A percentile compares a stretch with the other conserved stretches of the same genome.
These are phyloP conservation scores for Archips xylosteana DNA, from an alignment of 2,888 invertebrate genomes.

Conservation along the genomic window DNA sequence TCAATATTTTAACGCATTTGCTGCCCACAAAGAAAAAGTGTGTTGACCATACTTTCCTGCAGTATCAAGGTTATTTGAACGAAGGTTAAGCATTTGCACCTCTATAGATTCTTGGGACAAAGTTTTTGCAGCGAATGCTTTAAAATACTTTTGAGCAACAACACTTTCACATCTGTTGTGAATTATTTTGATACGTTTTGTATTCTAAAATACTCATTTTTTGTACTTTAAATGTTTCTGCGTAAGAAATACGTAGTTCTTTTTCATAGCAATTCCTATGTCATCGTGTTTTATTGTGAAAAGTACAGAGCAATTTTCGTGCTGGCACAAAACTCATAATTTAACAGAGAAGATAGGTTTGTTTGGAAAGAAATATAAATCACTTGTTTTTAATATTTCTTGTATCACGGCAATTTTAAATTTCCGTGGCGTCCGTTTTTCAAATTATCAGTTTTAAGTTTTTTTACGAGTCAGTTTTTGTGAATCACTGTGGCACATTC, in stretches of 20 bases:
- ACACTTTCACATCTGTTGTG: conserved; percentile 2
- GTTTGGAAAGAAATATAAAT: background rate
- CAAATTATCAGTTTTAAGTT: background rate
- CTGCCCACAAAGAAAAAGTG: background rate
- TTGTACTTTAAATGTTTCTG: conserved; percentile 35
- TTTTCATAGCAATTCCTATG: conserved; percentile 9
- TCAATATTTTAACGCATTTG: conserved; percentile 1
- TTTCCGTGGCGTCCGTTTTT: background rate
- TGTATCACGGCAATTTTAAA: background rate
- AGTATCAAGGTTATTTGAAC: background rate
- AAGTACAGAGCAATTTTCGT: background rate
- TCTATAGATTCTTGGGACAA: too few relatives aligned
- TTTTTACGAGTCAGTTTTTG: background rate
- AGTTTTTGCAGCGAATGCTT: background rate
- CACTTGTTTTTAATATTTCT: background rate
- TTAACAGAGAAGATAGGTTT: background rate
- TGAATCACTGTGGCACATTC: conserved; percentile 1
- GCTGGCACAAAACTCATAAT: background rate
- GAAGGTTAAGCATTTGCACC: too few relatives aligned
- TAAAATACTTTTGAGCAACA: background rate
- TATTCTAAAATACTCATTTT: conserved; percentile 41
- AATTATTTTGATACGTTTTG: conserved; percentile 23
- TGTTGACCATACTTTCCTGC: too few relatives aligned
- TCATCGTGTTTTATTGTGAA: conserved; percentile 17
- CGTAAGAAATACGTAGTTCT: conserved; percentile 33